Conservation (phyloP, 1,140 invertebrate species). For the Zelostemma sp. region DNA sequence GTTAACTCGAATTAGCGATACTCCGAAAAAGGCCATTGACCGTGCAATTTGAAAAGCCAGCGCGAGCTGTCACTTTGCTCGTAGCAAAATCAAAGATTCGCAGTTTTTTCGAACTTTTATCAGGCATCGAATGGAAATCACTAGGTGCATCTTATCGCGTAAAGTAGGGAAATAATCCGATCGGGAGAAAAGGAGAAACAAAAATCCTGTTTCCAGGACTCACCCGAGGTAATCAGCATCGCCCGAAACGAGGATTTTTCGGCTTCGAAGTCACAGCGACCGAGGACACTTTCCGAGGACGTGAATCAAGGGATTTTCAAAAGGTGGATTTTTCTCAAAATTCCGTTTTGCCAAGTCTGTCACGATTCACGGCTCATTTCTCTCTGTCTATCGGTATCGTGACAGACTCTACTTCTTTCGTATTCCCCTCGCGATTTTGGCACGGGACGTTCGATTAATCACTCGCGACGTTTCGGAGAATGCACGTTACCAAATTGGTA, state of each 20-base stretch:
- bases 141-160: background rate
- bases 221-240: background rate
- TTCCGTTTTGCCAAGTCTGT: background rate
- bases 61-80: too few species aligned
- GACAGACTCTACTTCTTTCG: conserved; percentile 37
- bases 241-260: background rate
- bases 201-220: background rate
- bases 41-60: background rate
- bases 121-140: background rate
- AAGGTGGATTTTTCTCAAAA: background rate
- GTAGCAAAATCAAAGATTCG: too few species aligned
- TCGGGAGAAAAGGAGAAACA: background rate
- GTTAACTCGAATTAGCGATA: background rate
- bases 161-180: background rate
- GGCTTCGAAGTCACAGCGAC: background rate
- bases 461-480: background rate
- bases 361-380: conserved; percentile 2
- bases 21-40: background rate
- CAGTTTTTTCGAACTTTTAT: too few species aligned
- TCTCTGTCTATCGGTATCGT: conserved; percentile 8
- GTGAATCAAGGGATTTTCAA: background rate
- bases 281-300: background rate
- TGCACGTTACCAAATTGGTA: background rate
- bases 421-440: conserved; percentile 15
- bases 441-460: background rate